Evolutionary conservation across 2,888 invertebrate species (phyloP), one percentile per base, ranked within the genome.

Genomic region (Platycnemis pennipes): DNA sequence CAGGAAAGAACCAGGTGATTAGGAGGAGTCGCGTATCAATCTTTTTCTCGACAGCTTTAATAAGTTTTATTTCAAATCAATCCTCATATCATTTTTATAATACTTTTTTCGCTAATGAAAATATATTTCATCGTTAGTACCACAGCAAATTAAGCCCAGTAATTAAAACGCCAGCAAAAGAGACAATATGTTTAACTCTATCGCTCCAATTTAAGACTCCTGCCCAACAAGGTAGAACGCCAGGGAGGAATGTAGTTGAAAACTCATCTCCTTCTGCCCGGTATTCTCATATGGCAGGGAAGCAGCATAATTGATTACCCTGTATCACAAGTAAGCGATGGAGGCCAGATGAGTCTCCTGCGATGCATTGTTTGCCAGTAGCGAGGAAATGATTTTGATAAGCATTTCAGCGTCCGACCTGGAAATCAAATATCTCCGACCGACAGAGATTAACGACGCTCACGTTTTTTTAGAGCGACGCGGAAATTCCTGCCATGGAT

Each of bases 371-470:
- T 77, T 77, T 37, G 37, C 37, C 8, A 13, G 37, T 22, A 77
- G 77, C 37, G 77, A 77, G 77, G 77, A 77, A 77, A 37, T 77
- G 77, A 37, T 31, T 77, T 77, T 31, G 37, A 77, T 77, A 77
- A 31, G 37, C 37, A n/a, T 37, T 13, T 37, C 37, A 37, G 37
- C 37, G 37, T 77, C 77, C 37, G 37, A 77, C 77, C 13, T 37
- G 37, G 13, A 77, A 77, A 77, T 77, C 77, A 77, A 77, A 77
- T 77, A 77, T 77, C 77, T 37, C 77, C 77, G 37, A 31, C 31
- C 77, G 77, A 77, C 77, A 77, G 37, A 77, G 37, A 37, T 77
- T 77, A 77, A 77, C 37, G 77, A 37, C 37, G 37, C 37, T 37
- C 37, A 37, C 37, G 37, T 77, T 77, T 77, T n/a, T 77, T 77